phyloP scores from a whole-genome alignment of 2,888 invertebrate species.

The Chirona hameri region DNA sequence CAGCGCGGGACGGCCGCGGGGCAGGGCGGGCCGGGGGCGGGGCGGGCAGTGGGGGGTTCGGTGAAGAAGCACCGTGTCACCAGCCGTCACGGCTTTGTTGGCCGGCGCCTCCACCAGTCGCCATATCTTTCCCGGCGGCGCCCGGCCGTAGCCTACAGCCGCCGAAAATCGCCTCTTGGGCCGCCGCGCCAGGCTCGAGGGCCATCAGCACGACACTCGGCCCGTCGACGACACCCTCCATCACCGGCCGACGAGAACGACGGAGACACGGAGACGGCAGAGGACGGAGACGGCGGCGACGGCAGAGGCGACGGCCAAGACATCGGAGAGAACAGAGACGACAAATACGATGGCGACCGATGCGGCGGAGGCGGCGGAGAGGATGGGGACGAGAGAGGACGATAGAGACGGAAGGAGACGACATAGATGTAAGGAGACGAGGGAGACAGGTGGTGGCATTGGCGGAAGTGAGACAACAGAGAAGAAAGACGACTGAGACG shows the following conservation, averaged over 20 bases:
- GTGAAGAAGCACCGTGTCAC: no score
- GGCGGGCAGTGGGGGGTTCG: no score
- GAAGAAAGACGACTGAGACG: no score
- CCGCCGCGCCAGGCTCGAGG: neutral
- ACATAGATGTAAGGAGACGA: neutral
- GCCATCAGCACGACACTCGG: conserved; percentile 3
- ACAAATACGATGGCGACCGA: neutral
- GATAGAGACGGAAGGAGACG: neutral
- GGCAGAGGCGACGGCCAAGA: neutral
- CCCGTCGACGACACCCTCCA: neutral
- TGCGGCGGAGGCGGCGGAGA: neutral
- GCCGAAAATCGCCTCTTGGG: neutral
- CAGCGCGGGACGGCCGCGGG: no score
- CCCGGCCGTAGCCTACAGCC: neutral
- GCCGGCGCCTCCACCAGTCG: no score
- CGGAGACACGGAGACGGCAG: neutral
- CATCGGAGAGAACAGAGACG: neutral
- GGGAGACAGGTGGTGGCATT: no score
- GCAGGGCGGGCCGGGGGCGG: no score
- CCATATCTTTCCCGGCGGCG: no score
- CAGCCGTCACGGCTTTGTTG: no score
- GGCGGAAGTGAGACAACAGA: no score
- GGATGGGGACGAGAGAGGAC: neutral
- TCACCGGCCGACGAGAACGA: neutral
- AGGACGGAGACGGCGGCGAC: neutral